Evolutionary conservation across 2,888 invertebrate genomes (phyloP).

Genomic region (Myopa testacea): DNA sequence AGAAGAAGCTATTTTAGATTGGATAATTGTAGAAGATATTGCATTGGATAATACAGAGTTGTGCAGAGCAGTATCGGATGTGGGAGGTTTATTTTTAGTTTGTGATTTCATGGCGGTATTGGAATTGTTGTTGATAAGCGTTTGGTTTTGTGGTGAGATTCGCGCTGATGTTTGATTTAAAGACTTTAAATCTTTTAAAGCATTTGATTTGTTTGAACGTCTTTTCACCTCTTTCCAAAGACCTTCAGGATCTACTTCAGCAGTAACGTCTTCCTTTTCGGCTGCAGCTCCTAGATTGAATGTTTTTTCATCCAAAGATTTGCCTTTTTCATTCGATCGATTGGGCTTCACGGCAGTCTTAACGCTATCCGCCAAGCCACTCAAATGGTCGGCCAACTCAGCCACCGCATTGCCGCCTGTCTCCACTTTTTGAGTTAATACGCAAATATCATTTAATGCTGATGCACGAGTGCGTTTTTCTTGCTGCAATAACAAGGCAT

Average conservation of each 20-base stretch:
- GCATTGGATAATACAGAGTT: constrained; percentile 39
- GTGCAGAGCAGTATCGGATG: constrained; percentile 33
- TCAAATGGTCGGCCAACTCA: constrained; percentile 63
- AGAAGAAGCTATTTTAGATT: constrained; percentile 61
- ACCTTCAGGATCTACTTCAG: constrained; percentile 60
- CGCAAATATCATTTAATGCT: constrained; percentile 58
- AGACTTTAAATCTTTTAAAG: constrained; percentile 69
- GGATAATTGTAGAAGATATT: constrained; percentile 57
- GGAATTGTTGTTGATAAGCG: constrained; percentile 48
- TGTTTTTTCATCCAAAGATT: constrained; percentile 34
- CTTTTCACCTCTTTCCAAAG: constrained; percentile 73
- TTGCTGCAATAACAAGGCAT: constrained; percentile 57
- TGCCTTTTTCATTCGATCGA: not conserved
- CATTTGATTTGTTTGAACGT: constrained; percentile 71
- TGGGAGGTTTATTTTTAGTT: constrained; percentile 46
- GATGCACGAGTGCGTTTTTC: constrained; percentile 49
- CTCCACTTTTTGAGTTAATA: constrained; percentile 62
- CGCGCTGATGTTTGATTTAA: constrained; percentile 51
- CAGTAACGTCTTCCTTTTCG: constrained; percentile 42
- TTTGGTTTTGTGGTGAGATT: constrained; percentile 49
- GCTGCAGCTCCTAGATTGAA: constrained; percentile 53
- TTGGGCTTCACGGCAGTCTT: constrained; percentile 47
- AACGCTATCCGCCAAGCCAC: constrained; percentile 64
- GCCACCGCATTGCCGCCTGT: constrained; percentile 55
- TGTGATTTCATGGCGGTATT: constrained; percentile 52